A percentile compares a stretch with the other conserved stretches of the same genome.
Evolutionary conservation across 37 sponge, comb jelly and placozoan genomes (phyloP).

Genomic region (Amphimedon queenslandica): DNA sequence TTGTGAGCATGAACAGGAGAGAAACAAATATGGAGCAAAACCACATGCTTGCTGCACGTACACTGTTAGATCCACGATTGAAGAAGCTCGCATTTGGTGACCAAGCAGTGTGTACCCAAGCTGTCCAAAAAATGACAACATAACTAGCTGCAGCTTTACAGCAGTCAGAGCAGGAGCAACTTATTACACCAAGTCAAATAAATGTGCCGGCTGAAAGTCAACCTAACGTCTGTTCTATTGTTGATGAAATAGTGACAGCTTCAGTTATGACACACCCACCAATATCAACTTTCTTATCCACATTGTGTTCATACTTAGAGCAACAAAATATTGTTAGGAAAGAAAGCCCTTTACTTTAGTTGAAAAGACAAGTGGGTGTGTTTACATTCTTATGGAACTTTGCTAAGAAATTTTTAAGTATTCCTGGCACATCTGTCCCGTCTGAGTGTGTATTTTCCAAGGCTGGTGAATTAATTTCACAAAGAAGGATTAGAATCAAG

Average conservation of each 20-base stretch:
- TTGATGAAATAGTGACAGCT: background rate
- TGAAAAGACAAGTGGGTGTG: too few species aligned
- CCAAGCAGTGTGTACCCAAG: background rate
- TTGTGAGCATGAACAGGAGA: background rate
- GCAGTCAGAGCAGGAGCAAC: too few species aligned
- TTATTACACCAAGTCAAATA: too few species aligned
- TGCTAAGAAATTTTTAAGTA: too few species aligned
- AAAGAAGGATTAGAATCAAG: too few species aligned
- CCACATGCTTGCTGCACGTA: background rate
- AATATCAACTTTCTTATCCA: background rate
- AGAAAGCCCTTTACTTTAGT: constrained; percentile 3
- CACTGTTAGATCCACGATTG: background rate
- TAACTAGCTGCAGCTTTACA: background rate
- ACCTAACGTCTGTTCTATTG: too few species aligned
- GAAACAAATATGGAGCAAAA: background rate
- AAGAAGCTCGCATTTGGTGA: background rate
- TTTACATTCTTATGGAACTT: too few species aligned
- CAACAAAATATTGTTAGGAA: background rate
- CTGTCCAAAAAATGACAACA: background rate
- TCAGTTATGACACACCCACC: too few species aligned
- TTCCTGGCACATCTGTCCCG: too few species aligned
- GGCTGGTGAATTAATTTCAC: too few species aligned
- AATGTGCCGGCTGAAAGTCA: background rate
- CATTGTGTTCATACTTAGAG: background rate
- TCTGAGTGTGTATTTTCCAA: too few species aligned